Base-by-base conservation (phyloP, 2,113 vertebrate genomes). In the Xiphophorus maculatus region DNA sequence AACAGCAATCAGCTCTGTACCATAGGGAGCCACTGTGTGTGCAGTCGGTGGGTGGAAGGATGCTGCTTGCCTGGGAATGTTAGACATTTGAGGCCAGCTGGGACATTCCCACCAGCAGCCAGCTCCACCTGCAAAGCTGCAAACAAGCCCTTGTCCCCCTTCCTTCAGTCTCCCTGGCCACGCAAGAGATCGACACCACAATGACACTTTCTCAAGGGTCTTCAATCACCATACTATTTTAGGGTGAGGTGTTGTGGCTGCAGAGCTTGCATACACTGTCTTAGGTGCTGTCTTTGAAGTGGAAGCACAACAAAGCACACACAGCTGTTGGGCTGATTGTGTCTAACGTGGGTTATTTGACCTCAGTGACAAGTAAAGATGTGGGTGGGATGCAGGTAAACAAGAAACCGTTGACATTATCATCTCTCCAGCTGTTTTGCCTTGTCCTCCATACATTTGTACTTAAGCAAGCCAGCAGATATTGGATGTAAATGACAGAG, bases 11-110 rank as follows among this genome's bases (percentile, higher is more conserved):
- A 87, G 86, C 83, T 84, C 76, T 32, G 83, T 79, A 64, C 89
- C 86, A 63, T 30, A 37, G 89, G 87, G 89, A 89, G 76, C 77
- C 71, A 58, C 83, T 85, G 84, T 90, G 85, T 92, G 90, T 90
- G 87, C 87, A 82, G 72, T 86, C 17, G 32, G 81, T 74, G 82
- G 81, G 86, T 84, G 78, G 71, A 86, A 73, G 71, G 79, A 76
- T 81, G 76, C 85, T 73, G 81, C 69, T 80, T 71, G 81, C 71
- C 30, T 2, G 35, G 85, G 77, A 80, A 87, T 81, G 87, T 90
- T 84, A 83, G 79, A 87, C 76, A 76, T 88, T 73, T 77, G 74
- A 87, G 87, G 85, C 78, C 76, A 80, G 66, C 85, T 77, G 84
- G 85, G 84, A 81, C 61, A 68, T 84, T 84, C 72, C 80, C 82